Evolutionary conservation across 2,888 invertebrate species (phyloP).

Genomic region (Cerastis leucographa): DNA sequence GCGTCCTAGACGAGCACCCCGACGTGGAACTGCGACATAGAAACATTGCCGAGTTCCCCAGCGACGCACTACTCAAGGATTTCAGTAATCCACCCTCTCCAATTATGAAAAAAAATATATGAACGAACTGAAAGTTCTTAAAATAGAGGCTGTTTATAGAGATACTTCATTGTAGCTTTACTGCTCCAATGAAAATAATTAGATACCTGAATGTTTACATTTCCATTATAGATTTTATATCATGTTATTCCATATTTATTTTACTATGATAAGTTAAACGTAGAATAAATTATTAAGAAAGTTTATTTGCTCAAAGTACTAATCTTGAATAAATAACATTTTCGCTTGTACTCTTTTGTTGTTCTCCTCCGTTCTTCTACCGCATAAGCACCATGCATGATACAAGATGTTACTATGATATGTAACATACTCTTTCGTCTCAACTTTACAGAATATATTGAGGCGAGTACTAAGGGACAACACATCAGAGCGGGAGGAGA

Average conservation of each 20-base stretch:
- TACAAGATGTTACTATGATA: slow-evolving; percentile 44
- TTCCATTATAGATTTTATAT: slow-evolving; percentile 90
- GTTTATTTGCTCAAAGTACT: slow-evolving; percentile 89
- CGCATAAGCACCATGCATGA: neutral
- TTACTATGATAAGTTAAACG: slow-evolving; percentile 84
- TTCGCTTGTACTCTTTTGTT: slow-evolving; percentile 70
- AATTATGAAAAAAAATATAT: slow-evolving; percentile 83
- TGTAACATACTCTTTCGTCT: slow-evolving; percentile 4
- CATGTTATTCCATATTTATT: slow-evolving; percentile 89
- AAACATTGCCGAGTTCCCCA: slow-evolving; percentile 73
- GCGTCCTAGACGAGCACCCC: slow-evolving; percentile 82
- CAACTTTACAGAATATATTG: slow-evolving; percentile 14
- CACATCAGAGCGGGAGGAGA: slow-evolving; percentile 3
- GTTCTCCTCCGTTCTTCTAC: slow-evolving; percentile 9
- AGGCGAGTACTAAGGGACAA: slow-evolving; percentile 7
- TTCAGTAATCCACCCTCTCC: slow-evolving; percentile 83
- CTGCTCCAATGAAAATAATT: slow-evolving; percentile 79
- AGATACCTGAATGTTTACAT: slow-evolving; percentile 88
- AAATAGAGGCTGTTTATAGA: slow-evolving; percentile 80
- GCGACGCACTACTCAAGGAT: slow-evolving; percentile 70
- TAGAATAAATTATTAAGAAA: slow-evolving; percentile 85
- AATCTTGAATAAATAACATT: slow-evolving; percentile 82
- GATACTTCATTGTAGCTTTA: slow-evolving; percentile 74
- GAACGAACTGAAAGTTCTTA: slow-evolving; percentile 66
- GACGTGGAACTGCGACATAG: slow-evolving; percentile 78